Evolutionary conservation across 1,140 invertebrate genomes (phyloP).

Genomic region (Drosophila nannoptera): DNA sequence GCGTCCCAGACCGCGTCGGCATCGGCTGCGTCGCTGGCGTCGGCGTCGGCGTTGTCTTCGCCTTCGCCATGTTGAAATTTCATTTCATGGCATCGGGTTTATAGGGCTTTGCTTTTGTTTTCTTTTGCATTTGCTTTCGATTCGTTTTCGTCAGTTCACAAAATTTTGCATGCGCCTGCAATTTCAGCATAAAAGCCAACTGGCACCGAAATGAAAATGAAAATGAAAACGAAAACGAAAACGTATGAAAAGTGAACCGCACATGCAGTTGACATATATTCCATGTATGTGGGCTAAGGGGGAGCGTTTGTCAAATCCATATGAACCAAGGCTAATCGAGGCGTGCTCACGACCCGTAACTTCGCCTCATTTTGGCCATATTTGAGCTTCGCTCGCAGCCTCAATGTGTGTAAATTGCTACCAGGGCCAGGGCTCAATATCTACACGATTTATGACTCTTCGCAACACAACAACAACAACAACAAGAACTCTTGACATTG

Average conservation of each 20-base stretch:
- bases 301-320: slow-evolving; percentile 2
- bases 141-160: slow-evolving; percentile 26
- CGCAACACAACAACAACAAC: slow-evolving; percentile 9
- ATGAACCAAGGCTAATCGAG: slow-evolving; percentile 25
- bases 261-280: slow-evolving; percentile 65
- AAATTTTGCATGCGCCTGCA: slow-evolving; percentile 49
- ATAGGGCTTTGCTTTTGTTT: slow-evolving; percentile 35
- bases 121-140: slow-evolving; percentile 26
- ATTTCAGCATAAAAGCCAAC: slow-evolving; percentile 70
- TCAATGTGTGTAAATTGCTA: slow-evolving; percentile 6
- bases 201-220: slow-evolving; percentile 50
- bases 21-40: background rate
- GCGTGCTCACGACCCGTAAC: background rate
- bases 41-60: slow-evolving; percentile 5
- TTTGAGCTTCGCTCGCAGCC: slow-evolving; percentile 3
- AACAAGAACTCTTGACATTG: slow-evolving; percentile 39
- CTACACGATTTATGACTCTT: slow-evolving; percentile 14
- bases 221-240: slow-evolving; percentile 41
- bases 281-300: slow-evolving; percentile 45
- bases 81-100: slow-evolving; percentile 24
- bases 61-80: slow-evolving; percentile 61
- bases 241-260: slow-evolving; percentile 28
- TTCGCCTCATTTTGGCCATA: slow-evolving; percentile 8
- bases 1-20: background rate
- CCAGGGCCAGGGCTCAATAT: slow-evolving; percentile 29